Evolutionary conservation across 2,113 vertebrate species (phyloP).

Genomic region (Pterocles gutturalis): DNA sequence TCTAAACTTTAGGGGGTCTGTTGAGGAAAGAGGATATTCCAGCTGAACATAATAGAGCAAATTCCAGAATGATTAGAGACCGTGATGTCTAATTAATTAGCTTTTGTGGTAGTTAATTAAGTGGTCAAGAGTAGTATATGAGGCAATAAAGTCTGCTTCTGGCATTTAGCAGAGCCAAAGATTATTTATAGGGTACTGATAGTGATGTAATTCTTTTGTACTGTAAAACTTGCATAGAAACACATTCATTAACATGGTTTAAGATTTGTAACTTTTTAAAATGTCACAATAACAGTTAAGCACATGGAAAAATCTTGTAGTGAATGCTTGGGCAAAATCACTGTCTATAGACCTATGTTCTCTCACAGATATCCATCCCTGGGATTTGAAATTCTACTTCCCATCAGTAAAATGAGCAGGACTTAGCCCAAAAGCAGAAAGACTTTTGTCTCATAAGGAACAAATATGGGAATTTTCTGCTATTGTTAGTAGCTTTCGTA

Average conservation of each 20-base stretch:
- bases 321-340: background rate
- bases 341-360: background rate
- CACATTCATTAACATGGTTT: background rate
- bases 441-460: background rate
- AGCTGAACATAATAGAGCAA: slow-evolving; percentile 54
- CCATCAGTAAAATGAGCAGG: background rate
- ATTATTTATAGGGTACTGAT: slow-evolving; percentile 6
- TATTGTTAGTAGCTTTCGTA: background rate
- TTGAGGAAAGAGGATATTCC: slow-evolving; percentile 51
- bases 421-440: background rate
- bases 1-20: slow-evolving; percentile 45
- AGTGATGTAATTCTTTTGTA: background rate
- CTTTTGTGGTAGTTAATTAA: slow-evolving; percentile 60
- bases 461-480: background rate
- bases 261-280: background rate
- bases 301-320: background rate
- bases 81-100: slow-evolving; percentile 63
- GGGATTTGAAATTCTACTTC: background rate
- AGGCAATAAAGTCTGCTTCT: slow-evolving; percentile 41
- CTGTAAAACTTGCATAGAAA: background rate
- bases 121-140: slow-evolving; percentile 39
- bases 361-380: background rate
- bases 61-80: slow-evolving; percentile 57
- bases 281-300: background rate
- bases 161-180: background rate